Percentiles rank a stretch among this genome's conserved stretches.
These are phyloP conservation scores for Pelecanoides urinatrix DNA, from an alignment of 2,113 vertebrate species.

Conservation along the genomic window DNA sequence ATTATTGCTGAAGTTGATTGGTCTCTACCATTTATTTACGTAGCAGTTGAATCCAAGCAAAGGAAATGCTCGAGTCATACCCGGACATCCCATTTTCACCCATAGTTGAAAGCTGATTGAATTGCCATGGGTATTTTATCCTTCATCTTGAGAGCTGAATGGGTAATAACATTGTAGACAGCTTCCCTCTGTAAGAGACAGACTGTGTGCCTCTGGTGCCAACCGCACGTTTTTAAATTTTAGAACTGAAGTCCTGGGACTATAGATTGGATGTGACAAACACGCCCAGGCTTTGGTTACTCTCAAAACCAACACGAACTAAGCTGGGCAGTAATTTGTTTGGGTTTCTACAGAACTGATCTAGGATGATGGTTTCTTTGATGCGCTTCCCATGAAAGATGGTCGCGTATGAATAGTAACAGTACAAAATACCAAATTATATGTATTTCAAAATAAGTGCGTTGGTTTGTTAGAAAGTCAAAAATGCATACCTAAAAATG, in stretches of 20 bases:
- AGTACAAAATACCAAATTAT: conserved; percentile 60
- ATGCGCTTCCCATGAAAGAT: conserved; percentile 44
- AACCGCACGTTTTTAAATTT: neutral
- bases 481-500: conserved; percentile 58
- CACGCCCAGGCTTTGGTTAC: conserved; percentile 74
- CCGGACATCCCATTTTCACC: neutral
- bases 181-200: neutral
- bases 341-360: neutral
- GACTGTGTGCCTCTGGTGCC: neutral
- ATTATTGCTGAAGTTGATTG: neutral
- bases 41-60: neutral
- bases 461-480: conserved; percentile 61
- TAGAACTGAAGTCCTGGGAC: conserved; percentile 61
- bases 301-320: conserved; percentile 72
- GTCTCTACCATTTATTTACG: neutral
- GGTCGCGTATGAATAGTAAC: conserved; percentile 58
- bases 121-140: neutral
- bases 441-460: conserved; percentile 52
- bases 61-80: neutral
- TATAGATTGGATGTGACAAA: conserved; percentile 73
- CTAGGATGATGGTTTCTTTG: conserved; percentile 46
- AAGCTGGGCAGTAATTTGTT: conserved; percentile 36
- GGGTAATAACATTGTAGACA: neutral
- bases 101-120: neutral
- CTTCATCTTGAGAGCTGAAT: neutral